These are phyloP conservation scores for Apteryx mantelli DNA, from an alignment of 2,113 vertebrate species.

Conservation along the genomic window DNA sequence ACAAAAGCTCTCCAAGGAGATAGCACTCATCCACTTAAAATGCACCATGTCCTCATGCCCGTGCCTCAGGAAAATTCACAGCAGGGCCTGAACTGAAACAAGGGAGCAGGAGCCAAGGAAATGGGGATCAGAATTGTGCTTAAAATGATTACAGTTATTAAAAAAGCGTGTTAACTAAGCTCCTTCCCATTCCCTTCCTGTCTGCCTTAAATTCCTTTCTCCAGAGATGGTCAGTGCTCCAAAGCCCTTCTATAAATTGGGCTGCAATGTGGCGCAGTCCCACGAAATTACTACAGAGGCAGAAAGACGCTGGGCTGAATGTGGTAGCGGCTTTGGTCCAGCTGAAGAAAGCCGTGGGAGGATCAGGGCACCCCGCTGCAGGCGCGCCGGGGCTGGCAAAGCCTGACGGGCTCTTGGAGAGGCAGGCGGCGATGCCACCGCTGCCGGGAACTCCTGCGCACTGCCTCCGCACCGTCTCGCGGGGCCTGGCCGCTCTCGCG, in stretches of 20 bases:
- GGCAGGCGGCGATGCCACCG: too few relatives aligned
- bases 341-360: not conserved
- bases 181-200: conserved; percentile 32
- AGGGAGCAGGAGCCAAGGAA: not conserved
- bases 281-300: not conserved
- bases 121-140: not conserved
- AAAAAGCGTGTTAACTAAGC: conserved; percentile 45
- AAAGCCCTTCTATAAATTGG: not conserved
- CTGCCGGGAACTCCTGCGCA: too few relatives aligned
- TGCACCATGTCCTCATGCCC: not conserved
- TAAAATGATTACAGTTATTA: conserved; percentile 33
- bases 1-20: not conserved
- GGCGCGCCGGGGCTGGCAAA: fast-evolving
- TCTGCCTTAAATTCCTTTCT: conserved; percentile 23
- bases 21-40: not conserved
- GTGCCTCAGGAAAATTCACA: not conserved
- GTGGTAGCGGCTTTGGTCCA: not conserved
- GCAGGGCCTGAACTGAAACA: not conserved
- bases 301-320: not conserved
- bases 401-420: too few relatives aligned
- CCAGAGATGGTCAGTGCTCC: not conserved
- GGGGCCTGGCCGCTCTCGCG: too few relatives aligned
- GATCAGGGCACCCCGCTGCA: fast-evolving
- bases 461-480: too few relatives aligned
- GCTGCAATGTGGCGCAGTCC: not conserved